Base-by-base conservation (phyloP, 2,797 vertebrate species). In the Epinephelus awoara region DNA sequence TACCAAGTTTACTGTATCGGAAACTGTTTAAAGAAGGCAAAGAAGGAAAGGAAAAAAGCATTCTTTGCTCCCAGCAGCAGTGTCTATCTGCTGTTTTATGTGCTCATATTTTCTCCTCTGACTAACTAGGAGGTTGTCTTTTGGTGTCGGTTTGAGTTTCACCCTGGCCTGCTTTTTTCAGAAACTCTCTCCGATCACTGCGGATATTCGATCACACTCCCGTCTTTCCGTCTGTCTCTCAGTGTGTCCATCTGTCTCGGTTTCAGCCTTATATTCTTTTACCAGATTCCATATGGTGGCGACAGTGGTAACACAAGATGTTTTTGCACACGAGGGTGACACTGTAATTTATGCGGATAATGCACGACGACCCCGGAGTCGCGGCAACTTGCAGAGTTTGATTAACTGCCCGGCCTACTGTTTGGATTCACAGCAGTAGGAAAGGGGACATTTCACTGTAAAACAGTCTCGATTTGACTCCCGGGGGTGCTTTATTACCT, bases 141-240 rank as follows among this genome's bases (percentile, higher is more conserved):
- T 85, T 82, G 62, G 76, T 83, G 63, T 18, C 17, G 72, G 79
- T 86, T 91, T 73, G 52, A 72, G 68, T 93, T 92, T 90, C 84
- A 82, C 58, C 63, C 75, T 74, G 66, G 67, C 55, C 82, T 76
- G 74, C 63, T 72, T 92, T 81, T 59, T 67, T 84, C 71, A 84
- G 64, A 75, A 77, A 77, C 18, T 54, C 40, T 54, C 52, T 67
- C 38, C 44, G 67, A 84, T 89, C 79, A 40, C 67, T 21, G 63
- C 17, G 64, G 87, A 91, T 87, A 90, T 91, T 87, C 7, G 79
- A 91, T 90, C 91, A 85, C 78, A 65, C 57, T 72, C 64, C 67
- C 69, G 68, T 90, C 85, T 90, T 77, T 79, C 46, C 10, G n/a
- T 79, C 69, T 56, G 66, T 83, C 74, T 80, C 57, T 50, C 70